phyloP scores from a whole-genome alignment of 2,797 vertebrate genomes.

The Paramormyrops hopkinsi region DNA sequence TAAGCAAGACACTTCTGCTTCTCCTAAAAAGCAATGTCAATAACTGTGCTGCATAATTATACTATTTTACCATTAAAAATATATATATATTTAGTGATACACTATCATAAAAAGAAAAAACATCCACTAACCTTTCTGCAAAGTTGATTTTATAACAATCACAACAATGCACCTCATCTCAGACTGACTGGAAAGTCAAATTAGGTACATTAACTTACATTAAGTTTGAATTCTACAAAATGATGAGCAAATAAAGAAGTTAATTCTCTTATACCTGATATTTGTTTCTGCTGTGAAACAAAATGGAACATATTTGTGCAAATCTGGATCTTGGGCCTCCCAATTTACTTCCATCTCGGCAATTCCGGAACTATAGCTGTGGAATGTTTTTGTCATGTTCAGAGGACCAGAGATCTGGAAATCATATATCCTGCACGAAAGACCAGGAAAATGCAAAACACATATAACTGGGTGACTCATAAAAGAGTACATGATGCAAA shows the following conservation, averaged over 20 bases:
- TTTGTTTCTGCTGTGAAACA: slow-evolving; percentile 60
- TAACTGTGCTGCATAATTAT: background rate
- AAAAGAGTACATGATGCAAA: background rate
- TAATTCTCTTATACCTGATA: slow-evolving; percentile 37
- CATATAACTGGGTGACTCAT: background rate
- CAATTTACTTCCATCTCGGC: slow-evolving; percentile 43
- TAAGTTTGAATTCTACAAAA: background rate
- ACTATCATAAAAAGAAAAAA: background rate
- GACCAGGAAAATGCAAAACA: background rate
- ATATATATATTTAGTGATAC: background rate
- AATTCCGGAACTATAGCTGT: background rate
- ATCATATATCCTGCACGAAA: slow-evolving; percentile 42
- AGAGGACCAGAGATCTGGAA: slow-evolving; percentile 60
- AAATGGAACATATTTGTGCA: slow-evolving; percentile 42
- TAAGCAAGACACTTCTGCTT: slow-evolving; percentile 41
- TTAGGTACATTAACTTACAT: background rate
- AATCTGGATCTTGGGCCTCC: slow-evolving; percentile 44
- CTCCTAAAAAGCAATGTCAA: slow-evolving; percentile 34
- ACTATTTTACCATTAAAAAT: background rate
- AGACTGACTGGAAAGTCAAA: slow-evolving; percentile 52
- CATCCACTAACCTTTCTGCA: slow-evolving; percentile 45
- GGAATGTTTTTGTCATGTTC: slow-evolving; percentile 49
- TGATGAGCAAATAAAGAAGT: background rate
- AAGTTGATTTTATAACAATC: slow-evolving; percentile 38
- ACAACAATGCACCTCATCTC: slow-evolving; percentile 60